phyloP scores from a whole-genome alignment of 2,888 invertebrate genomes.

The Tholera decimalis region DNA sequence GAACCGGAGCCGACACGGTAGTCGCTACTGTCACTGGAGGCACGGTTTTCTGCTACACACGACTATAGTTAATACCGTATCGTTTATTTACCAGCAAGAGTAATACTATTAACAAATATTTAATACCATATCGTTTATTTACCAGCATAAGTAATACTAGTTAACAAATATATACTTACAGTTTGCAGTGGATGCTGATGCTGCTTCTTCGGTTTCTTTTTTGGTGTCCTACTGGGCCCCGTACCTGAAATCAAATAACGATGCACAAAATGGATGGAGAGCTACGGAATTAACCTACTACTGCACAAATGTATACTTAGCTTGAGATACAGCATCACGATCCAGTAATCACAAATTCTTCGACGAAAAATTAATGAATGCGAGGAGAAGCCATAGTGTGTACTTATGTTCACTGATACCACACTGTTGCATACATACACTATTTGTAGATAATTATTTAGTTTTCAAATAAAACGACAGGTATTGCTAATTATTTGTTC shows the following conservation, averaged over 20 bases:
- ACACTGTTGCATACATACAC: conserved; percentile 16
- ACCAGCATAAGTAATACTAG: conserved; percentile 1
- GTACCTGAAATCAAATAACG: conserved; percentile 78
- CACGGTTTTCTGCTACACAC: conserved; percentile 72
- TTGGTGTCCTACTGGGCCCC: conserved; percentile 82
- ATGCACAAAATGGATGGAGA: conserved; percentile 42
- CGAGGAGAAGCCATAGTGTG: conserved; percentile 62
- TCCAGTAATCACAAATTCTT: conserved; percentile 43
- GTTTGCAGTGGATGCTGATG: conserved; percentile 78
- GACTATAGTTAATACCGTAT: conserved; percentile 9
- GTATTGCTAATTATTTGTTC: conserved; percentile 67
- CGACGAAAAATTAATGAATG: conserved; percentile 16
- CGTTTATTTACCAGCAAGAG: conserved; percentile 11
- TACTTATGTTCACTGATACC: conserved; percentile 65
- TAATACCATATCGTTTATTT: conserved; percentile 63
- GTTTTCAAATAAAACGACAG: conserved; percentile 9
- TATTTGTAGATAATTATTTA: not conserved
- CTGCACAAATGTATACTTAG: conserved; percentile 62
- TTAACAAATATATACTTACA: conserved; percentile 82
- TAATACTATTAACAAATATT: conserved; percentile 58
- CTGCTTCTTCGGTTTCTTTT: conserved; percentile 87
- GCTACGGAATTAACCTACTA: conserved; percentile 26
- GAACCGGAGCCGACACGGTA: conserved; percentile 44
- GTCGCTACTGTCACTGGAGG: conserved; percentile 64
- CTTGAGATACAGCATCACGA: conserved; percentile 54